These are phyloP conservation scores for Setipinna tenuifilis DNA, from an alignment of 2,797 vertebrate species.

Conservation along the genomic window DNA sequence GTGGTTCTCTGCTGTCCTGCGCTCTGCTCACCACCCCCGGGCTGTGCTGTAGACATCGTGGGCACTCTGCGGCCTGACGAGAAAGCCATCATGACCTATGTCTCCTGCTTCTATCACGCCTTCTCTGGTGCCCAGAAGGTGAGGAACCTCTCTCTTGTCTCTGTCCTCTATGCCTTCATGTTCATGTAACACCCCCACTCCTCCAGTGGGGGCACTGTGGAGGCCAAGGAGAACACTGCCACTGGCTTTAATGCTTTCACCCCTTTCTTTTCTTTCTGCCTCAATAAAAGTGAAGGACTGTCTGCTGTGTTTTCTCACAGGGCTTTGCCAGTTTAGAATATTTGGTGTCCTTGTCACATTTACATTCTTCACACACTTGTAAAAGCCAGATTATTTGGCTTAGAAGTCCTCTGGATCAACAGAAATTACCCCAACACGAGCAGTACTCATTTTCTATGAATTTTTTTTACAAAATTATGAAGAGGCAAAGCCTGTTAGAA, in stretches of 20 bases:
- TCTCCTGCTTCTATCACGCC: constrained; percentile 99
- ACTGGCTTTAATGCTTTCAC: constrained; percentile 30
- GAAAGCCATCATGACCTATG: constrained; percentile 99
- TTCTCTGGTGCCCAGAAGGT: constrained; percentile 98
- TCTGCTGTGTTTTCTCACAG: background rate
- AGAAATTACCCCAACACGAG: background rate
- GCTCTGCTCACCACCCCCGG: constrained; percentile 36
- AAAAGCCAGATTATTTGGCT: background rate
- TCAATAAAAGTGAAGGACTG: background rate
- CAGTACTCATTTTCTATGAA: background rate
- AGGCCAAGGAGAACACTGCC: constrained; percentile 20
- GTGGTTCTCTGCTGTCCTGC: constrained; percentile 35
- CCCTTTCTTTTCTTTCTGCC: constrained; percentile 2
- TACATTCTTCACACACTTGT: background rate
- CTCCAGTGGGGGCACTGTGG: constrained; percentile 10
- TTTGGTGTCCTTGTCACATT: too few relatives aligned
- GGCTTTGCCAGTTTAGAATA: constrained; percentile 22
- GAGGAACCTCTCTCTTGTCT: constrained; percentile 67
- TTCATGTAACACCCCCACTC: constrained; percentile 1
- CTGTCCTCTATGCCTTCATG: constrained; percentile 23
- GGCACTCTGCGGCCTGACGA: constrained; percentile 94
- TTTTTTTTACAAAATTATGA: background rate
- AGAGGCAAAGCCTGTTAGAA: background rate
- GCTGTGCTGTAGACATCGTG: constrained; percentile 89
- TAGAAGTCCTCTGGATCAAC: background rate